Percentiles rank a stretch among this genome's conserved stretches.
phyloP scores from a whole-genome alignment of 2,797 vertebrate species.

The Aratinga solstitialis region DNA sequence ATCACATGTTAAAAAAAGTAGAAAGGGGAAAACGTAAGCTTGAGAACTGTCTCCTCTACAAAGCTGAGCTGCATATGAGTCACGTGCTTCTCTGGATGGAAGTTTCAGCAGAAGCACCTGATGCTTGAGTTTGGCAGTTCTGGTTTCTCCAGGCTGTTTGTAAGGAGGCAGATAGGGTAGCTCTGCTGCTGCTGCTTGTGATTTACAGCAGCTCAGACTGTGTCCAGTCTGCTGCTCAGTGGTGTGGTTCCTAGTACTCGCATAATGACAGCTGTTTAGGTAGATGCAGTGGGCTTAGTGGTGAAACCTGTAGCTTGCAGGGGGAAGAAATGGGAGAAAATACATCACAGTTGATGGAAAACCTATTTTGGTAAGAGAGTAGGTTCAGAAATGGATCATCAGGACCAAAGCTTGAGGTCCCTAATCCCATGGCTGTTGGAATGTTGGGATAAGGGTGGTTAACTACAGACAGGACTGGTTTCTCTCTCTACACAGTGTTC shows the following conservation, averaged over 20 bases:
- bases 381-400: neutral
- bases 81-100: rapidly evolving
- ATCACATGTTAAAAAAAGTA: neutral
- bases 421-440: neutral
- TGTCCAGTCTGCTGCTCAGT: neutral
- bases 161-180: neutral
- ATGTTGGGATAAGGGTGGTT: neutral
- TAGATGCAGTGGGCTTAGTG: neutral
- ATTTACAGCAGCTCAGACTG: neutral
- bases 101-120: neutral
- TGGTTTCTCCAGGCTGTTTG: neutral
- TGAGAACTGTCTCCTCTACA: neutral
- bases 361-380: neutral
- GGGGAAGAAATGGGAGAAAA: neutral
- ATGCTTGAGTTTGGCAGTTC: neutral
- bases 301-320: neutral
- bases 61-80: neutral
- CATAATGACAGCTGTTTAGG: neutral
- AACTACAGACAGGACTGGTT: neutral
- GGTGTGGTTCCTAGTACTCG: neutral
- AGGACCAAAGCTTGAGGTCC: neutral
- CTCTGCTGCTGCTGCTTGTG: neutral
- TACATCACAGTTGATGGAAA: neutral
- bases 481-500: neutral
- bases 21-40: neutral